Evolutionary conservation across 2,113 vertebrate species (phyloP).

Genomic region (Mungos mungo): DNA sequence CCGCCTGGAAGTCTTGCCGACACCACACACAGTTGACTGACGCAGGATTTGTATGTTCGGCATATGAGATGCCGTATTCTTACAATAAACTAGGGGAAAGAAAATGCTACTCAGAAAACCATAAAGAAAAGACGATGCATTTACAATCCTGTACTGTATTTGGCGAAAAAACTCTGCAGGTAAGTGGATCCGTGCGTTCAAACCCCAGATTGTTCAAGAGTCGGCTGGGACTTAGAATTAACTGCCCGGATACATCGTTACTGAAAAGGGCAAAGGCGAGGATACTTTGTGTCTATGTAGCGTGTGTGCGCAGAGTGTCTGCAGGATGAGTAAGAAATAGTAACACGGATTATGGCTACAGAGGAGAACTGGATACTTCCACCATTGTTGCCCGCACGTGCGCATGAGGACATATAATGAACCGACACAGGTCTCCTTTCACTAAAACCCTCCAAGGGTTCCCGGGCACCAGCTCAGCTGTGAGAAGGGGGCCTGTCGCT

Average conservation of each 20-base stretch:
- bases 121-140: neutral
- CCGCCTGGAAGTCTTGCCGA: neutral
- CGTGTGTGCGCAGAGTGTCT: no score
- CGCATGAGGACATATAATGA: accelerated
- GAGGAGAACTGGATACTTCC: no score
- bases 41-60: neutral
- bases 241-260: no score
- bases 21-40: neutral
- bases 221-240: neutral
- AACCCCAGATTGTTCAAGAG: neutral
- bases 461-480: neutral
- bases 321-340: neutral
- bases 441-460: neutral
- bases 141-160: neutral
- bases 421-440: neutral
- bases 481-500: neutral
- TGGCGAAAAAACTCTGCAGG: neutral
- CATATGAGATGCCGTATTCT: neutral
- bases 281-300: accelerated
- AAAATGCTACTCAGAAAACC: neutral
- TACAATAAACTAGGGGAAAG: neutral
- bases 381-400: neutral
- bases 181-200: neutral
- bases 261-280: neutral
- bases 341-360: no score